phyloP scores from a whole-genome alignment of 1,140 invertebrate species.

The Ceratina australensis region DNA sequence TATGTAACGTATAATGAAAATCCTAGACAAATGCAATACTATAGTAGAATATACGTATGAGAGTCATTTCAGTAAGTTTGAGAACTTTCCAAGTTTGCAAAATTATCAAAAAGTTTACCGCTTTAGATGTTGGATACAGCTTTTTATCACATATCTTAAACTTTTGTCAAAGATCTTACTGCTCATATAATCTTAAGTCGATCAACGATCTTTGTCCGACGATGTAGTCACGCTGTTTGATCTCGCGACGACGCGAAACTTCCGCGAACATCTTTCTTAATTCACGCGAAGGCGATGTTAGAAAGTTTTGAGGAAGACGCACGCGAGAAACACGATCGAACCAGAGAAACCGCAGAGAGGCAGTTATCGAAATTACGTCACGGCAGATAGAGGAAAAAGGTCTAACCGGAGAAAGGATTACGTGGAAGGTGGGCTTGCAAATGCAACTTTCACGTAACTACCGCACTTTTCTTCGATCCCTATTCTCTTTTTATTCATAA shows the following conservation, averaged over 20 bases:
- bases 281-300: slow-evolving; percentile 27
- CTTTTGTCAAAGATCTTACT: no score
- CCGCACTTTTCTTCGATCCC: slow-evolving; percentile 27
- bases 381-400: slow-evolving; percentile 8
- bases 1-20: no score
- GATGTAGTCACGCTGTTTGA: neutral
- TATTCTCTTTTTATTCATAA: neutral
- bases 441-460: slow-evolving; percentile 40
- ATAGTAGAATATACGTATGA: no score
- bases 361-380: slow-evolving; percentile 64
- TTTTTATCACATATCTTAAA: no score
- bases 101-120: no score
- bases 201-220: neutral
- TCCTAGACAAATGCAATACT: no score
- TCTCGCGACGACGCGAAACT: neutral
- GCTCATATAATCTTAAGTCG: no score
- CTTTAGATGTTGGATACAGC: no score
- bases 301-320: slow-evolving; percentile 62
- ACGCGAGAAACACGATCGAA: slow-evolving; percentile 25
- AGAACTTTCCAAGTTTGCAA: no score
- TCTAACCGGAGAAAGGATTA: slow-evolving; percentile 25
- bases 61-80: no score
- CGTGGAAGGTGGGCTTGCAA: slow-evolving; percentile 27
- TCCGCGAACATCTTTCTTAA: slow-evolving; percentile 1
- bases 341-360: slow-evolving; percentile 47